A percentile compares a stretch with the other conserved stretches of the same genome.
These are phyloP conservation scores for Alouatta palliata DNA, from an alignment of 2,113 vertebrate species.

Conservation along the genomic window DNA sequence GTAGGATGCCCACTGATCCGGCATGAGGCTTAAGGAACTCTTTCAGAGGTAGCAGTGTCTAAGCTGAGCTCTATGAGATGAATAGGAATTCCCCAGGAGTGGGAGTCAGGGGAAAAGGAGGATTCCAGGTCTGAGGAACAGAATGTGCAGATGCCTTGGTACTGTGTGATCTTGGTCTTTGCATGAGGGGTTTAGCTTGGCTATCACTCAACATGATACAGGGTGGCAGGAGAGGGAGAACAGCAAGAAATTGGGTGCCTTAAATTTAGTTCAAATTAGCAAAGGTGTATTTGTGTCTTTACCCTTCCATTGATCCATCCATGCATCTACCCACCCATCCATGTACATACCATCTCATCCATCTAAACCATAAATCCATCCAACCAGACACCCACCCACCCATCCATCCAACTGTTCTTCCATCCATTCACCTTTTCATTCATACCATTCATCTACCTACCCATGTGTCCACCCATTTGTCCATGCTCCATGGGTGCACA, in stretches of 20 bases:
- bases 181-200: no score
- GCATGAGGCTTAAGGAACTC: no score
- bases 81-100: rapidly evolving
- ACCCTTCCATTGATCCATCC: neutral
- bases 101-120: rapidly evolving
- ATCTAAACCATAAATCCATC: neutral
- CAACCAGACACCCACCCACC: neutral
- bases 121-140: rapidly evolving
- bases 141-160: neutral
- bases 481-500: neutral
- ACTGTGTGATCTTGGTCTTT: neutral
- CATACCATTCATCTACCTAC: neutral
- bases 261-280: neutral
- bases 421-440: neutral
- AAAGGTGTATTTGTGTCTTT: neutral
- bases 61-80: neutral
- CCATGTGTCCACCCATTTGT: neutral
- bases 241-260: neutral
- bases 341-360: neutral
- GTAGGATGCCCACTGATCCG: neutral
- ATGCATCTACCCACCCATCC: neutral
- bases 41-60: neutral
- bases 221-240: no score
- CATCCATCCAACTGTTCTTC: neutral
- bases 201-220: rapidly evolving